These are phyloP conservation scores for Colostygia pectinataria DNA, from an alignment of 2,888 invertebrate genomes.

Conservation along the genomic window DNA sequence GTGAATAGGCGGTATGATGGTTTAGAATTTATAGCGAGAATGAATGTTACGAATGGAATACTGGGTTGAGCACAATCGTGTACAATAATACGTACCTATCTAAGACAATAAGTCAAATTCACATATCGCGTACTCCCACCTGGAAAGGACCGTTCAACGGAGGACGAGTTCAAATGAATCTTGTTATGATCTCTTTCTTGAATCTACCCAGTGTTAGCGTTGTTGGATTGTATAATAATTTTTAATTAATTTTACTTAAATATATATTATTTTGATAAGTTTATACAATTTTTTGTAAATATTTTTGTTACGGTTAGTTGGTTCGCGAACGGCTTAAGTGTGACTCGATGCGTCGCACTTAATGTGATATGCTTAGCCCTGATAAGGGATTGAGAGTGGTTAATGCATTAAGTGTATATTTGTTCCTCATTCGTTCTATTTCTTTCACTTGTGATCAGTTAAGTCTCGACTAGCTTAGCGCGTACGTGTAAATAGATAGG, in stretches of 20 bases:
- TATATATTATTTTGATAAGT: conserved; percentile 70
- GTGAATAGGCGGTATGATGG: conserved; percentile 19
- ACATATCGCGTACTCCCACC: conserved; percentile 77
- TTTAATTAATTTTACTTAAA: conserved; percentile 64
- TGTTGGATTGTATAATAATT: conserved; percentile 71
- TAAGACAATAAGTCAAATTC: conserved; percentile 76
- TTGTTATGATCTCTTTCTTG: conserved; percentile 79
- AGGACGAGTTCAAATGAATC: conserved; percentile 69
- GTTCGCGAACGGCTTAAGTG: conserved; percentile 70
- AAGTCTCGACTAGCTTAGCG: conserved; percentile 76
- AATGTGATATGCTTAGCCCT: conserved; percentile 72
- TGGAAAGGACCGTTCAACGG: conserved; percentile 40
- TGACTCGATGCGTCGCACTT: conserved; percentile 43
- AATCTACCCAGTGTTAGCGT: conserved; percentile 80
- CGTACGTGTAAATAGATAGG: conserved; percentile 68
- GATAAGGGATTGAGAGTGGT: conserved; percentile 57
- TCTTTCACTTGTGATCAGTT: conserved; percentile 73
- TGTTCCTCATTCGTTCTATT: conserved; percentile 76
- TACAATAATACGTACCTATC: conserved; percentile 62
- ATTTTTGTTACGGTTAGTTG: conserved; percentile 55
- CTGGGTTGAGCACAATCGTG: conserved; percentile 76
- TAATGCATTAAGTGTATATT: conserved; percentile 75
- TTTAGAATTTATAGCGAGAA: conserved; percentile 50
- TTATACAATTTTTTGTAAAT: conserved; percentile 76
- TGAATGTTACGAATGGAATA: conserved; percentile 55